Base-by-base conservation (phyloP, 1,140 invertebrate genomes). In the Trypoxylus dichotomus region DNA sequence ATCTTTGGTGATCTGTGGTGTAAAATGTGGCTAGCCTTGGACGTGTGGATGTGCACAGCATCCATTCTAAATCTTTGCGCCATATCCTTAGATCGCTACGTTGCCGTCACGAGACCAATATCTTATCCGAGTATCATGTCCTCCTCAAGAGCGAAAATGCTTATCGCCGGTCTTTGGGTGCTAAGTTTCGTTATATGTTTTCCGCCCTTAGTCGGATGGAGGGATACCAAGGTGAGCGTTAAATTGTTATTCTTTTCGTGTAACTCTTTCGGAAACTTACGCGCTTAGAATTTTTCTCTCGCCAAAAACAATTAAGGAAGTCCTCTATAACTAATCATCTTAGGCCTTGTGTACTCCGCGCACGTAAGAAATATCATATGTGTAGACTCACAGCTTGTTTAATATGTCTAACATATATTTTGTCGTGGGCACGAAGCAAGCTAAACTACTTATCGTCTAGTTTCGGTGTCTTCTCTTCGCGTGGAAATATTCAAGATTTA, bases 11-110 rank as follows among this genome's bases (percentile, higher is more conserved):
- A 95, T 85, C 88, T 95, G 24, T 97, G 95, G 95, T 98, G 96
- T 85, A 94, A 94, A 68, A 92, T 96, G 79, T 98, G 96, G 96
- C 87, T 97, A 77, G 96, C 96, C 0, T 92, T 97, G 24, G 97
- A 98, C 86, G 97, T 98, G 1, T 96, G 97, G 94, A 94, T 98
- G 93, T 95, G 97, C 87, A 98, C 97, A 0, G 96, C 97, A 0
- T 97, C 95, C 81, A 98, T 98, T 81, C 89, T 98, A 75, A 98
- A 97, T 87, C 91, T 98, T 32, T 95, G 94, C 84, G 94, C 94
- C 81, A 98, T 98, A 83, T 96, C 95, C 24, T 86, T 97, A 81
- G 97, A 98, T 89, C 91, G 97, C 79, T 99, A 98, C 88, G 93
- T 98, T 83, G 97, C 96, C 0, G 96, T 98, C 74, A 98, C 97